phyloP scores from a whole-genome alignment of 2,113 vertebrate genomes.

The Nesoenas mayeri region DNA sequence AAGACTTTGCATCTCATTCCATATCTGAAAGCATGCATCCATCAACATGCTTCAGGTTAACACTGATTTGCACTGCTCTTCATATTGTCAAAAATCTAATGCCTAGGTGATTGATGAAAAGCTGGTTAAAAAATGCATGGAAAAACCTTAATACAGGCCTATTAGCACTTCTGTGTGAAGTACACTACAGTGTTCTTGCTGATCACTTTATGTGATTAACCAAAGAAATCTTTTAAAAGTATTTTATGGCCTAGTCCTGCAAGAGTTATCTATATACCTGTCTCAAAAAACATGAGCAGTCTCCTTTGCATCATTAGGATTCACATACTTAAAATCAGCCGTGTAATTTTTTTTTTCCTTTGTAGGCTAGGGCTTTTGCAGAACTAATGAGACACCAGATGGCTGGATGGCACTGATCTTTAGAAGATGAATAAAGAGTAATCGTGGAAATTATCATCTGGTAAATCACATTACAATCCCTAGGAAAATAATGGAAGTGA shows the following conservation, averaged over 20 bases:
- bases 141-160: neutral
- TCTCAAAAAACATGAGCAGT: slow-evolving; percentile 26
- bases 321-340: slow-evolving; percentile 40
- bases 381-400: slow-evolving; percentile 53
- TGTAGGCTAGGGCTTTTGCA: slow-evolving; percentile 24
- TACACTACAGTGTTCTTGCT: neutral
- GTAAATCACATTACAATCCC: slow-evolving; percentile 27
- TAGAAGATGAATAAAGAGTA: slow-evolving; percentile 45
- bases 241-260: neutral
- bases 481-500: slow-evolving; percentile 4
- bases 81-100: neutral
- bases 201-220: neutral
- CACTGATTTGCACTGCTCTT: neutral
- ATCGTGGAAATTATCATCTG: slow-evolving; percentile 33
- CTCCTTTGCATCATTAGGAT: slow-evolving; percentile 4
- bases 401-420: slow-evolving; percentile 51
- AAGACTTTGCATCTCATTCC: neutral
- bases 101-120: neutral
- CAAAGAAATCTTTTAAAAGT: neutral
- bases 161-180: neutral
- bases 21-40: neutral
- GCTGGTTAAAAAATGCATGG: neutral
- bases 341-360: neutral
- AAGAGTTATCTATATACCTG: neutral
- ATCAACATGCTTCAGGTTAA: neutral